Conservation (phyloP, 2,888 invertebrate genomes). For the Smittia sp. region DNA sequence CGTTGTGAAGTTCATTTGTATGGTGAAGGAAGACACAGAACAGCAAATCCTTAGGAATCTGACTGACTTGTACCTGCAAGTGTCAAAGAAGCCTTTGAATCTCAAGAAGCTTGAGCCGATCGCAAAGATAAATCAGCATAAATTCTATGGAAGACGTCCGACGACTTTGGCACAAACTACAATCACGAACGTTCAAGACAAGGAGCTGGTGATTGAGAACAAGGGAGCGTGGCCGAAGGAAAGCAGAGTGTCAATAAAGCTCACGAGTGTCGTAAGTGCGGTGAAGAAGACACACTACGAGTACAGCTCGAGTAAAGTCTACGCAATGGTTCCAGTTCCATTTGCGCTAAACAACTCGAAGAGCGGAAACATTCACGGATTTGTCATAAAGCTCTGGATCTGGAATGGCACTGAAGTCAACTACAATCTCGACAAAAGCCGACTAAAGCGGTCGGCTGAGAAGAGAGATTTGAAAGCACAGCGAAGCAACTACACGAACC, state of each 20-base stretch:
- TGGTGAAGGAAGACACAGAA: conserved; percentile 58
- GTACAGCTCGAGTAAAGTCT: conserved; percentile 63
- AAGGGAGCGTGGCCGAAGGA: conserved; percentile 68
- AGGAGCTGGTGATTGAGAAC: conserved; percentile 68
- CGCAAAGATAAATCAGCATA: conserved; percentile 55
- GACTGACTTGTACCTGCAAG: conserved; percentile 53
- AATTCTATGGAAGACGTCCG: conserved; percentile 58
- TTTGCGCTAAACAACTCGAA: conserved; percentile 60
- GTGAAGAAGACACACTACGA: not conserved
- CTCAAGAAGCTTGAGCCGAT: conserved; percentile 48
- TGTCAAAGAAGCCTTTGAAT: conserved; percentile 49
- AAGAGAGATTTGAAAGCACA: conserved; percentile 42
- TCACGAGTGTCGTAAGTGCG: conserved; percentile 60
- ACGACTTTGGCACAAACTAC: conserved; percentile 59
- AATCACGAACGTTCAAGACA: conserved; percentile 61
- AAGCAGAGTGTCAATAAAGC: conserved; percentile 62
- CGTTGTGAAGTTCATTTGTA: conserved; percentile 59
- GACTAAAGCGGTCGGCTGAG: not conserved
- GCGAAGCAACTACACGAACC: conserved; percentile 32
- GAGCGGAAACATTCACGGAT: conserved; percentile 61
- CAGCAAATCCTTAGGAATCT: conserved; percentile 55
- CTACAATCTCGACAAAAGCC: conserved; percentile 42
- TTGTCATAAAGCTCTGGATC: conserved; percentile 80
- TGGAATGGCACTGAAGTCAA: conserved; percentile 59
- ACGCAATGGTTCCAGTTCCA: conserved; percentile 69